Conservation (phyloP, 2,797 vertebrate genomes). For the Tragopan temminckii region DNA sequence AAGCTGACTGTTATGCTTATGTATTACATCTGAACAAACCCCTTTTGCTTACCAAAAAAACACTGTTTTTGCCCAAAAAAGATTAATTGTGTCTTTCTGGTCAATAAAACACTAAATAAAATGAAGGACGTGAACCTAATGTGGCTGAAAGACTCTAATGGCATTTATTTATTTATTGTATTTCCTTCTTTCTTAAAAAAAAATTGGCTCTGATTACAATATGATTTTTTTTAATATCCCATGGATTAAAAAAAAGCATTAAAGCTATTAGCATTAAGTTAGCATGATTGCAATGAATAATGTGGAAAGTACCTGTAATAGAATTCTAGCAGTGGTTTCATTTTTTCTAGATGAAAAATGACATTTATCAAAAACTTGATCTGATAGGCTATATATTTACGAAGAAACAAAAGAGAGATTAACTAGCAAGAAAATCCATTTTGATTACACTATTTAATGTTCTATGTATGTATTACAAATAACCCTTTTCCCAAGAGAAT, state of each 20-base stretch:
- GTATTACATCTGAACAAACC: neutral
- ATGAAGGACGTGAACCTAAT: conserved; percentile 27
- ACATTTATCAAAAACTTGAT: conserved; percentile 76
- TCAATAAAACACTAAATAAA: conserved; percentile 64
- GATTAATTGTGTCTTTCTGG: conserved; percentile 57
- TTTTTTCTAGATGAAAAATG: conserved; percentile 77
- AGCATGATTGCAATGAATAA: conserved; percentile 62
- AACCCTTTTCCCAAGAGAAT: conserved; percentile 33
- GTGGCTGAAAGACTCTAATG: neutral
- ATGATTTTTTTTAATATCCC: conserved; percentile 52
- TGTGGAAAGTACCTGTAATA: conserved; percentile 57
- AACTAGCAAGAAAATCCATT: conserved; percentile 77
- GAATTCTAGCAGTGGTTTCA: conserved; percentile 73
- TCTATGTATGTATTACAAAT: conserved; percentile 62
- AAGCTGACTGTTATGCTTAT: neutral
- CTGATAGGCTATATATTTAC: conserved; percentile 74
- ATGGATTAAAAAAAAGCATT: conserved; percentile 36
- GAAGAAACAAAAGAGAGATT: conserved; percentile 73
- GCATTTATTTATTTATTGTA: conserved; percentile 4
- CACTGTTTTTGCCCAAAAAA: neutral
- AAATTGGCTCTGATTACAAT: conserved; percentile 48
- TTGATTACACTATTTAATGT: conserved; percentile 68
- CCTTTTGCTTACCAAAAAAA: conserved; percentile 43
- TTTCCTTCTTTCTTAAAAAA: neutral
- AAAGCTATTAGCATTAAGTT: conserved; percentile 58